Base-by-base conservation (phyloP, 2,113 vertebrate genomes). In the Haplotaxodon microlepis region DNA sequence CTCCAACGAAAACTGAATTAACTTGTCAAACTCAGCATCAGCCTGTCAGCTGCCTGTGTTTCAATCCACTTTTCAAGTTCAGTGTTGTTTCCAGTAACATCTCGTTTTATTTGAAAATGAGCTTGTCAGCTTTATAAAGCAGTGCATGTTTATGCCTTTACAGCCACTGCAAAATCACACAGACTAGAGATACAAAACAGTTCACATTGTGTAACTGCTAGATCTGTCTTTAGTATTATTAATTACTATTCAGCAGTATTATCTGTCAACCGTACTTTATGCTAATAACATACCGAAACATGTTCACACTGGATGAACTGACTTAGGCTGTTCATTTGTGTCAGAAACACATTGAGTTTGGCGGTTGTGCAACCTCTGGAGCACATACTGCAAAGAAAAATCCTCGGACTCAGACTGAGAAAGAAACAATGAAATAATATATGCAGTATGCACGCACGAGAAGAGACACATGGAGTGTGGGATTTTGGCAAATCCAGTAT, bases 341-440 rank as follows among this genome's bases (percentile, higher is more conserved):
- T 89, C 71, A 92, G 92, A 85, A 91, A 91, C 84, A 85, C 83
- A 87, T 91, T 81, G 29, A 84, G 45, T 57, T 73, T 73, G 81
- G 81, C 29, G 76, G 71, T 93, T 94, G 78, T 83, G 92, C 87
- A 90, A 92, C 82, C 36, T 86, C 91, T 83, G 84, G 24, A 85
- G 88, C 87, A 86, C 79, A 51, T 87, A 34, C 84, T 84, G 59
- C 69, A 83, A 85, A 61, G 78, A 50, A 82, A 84, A 83, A 61
- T 47, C 27, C 11, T 79, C 11, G 29, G 80, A 54, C 73, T 81
- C 7, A 87, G 56, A 59, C 6, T 78, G 57, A 51, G 34, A 71
- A 9, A 85, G 29, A 88, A 88, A 87, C 53, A 47, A 59, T 81
- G 24, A 81, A 86, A 84, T 11, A 34, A 7, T 14, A 54, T 45